These are phyloP conservation scores for Ophiodon elongatus DNA, from an alignment of 2,113 vertebrate species.

Conservation along the genomic window DNA sequence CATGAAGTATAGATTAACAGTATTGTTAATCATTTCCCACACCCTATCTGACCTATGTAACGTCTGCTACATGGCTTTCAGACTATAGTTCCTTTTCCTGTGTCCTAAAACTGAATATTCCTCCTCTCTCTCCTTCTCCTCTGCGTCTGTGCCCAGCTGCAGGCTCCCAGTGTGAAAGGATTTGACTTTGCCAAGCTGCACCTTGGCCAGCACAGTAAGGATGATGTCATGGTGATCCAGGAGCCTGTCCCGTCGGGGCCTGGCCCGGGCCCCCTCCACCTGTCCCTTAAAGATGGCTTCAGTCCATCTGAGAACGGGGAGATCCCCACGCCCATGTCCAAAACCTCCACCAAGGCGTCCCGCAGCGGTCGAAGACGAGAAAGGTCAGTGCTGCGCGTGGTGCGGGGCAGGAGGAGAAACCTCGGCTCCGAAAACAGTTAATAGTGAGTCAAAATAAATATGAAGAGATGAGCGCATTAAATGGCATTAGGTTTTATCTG, in stretches of 20 bases:
- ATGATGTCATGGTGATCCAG: slow-evolving; percentile 95
- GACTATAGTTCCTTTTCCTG: neutral
- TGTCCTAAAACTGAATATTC: neutral
- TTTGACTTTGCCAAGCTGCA: slow-evolving; percentile 99
- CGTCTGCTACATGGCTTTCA: neutral
- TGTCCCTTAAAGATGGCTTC: slow-evolving; percentile 88
- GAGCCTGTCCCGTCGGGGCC: slow-evolving; percentile 81
- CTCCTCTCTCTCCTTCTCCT: no score
- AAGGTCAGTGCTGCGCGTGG: slow-evolving; percentile 84
- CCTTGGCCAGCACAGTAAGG: slow-evolving; percentile 96
- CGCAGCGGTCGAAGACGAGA: slow-evolving; percentile 88
- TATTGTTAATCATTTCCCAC: neutral
- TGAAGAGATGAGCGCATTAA: neutral
- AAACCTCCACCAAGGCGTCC: slow-evolving; percentile 87
- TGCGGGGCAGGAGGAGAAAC: neutral
- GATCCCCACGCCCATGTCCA: slow-evolving; percentile 90
- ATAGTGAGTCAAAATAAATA: neutral
- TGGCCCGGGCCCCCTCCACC: slow-evolving; percentile 80
- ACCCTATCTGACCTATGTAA: neutral
- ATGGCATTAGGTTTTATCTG: neutral
- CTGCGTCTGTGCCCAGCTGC: slow-evolving; percentile 83
- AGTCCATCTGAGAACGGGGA: slow-evolving; percentile 92
- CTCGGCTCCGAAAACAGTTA: neutral
- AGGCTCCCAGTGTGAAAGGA: slow-evolving; percentile 96
- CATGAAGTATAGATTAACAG: neutral